phyloP scores from a whole-genome alignment of 53 echinoderm and acorn worm species.

The Holothuria leucospilota region DNA sequence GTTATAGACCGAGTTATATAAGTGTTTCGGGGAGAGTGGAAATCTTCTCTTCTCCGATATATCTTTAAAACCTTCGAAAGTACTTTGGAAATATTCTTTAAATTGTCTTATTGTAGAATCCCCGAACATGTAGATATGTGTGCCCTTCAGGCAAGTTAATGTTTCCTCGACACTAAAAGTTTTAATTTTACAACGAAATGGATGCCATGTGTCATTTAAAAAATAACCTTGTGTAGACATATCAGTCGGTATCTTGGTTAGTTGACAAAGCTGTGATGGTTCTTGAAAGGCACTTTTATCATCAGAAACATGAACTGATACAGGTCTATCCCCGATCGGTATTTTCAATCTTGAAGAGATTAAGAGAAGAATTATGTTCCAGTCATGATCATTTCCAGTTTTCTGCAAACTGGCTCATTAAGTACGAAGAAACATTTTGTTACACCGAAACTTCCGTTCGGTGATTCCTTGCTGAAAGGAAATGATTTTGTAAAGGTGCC shows the following conservation, averaged over 20 bases:
- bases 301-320: too few species aligned
- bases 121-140: neutral
- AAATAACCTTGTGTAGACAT: constrained; percentile 10
- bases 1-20: neutral
- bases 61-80: neutral
- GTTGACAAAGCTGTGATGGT: neutral
- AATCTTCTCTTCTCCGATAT: neutral
- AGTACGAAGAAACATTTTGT: too few species aligned
- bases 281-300: too few species aligned
- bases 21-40: neutral
- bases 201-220: neutral
- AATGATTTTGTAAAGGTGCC: too few species aligned
- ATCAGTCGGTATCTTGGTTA: neutral
- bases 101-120: constrained; percentile 17
- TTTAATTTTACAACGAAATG: neutral
- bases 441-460: too few species aligned
- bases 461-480: too few species aligned
- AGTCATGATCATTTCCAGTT: too few species aligned
- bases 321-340: too few species aligned
- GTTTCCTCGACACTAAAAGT: neutral
- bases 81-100: neutral
- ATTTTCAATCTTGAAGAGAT: too few species aligned
- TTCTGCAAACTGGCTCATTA: too few species aligned
- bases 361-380: too few species aligned
- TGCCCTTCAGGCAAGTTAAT: neutral